Evolutionary conservation across 2,888 invertebrate species (phyloP), one percentile per base, ranked within the genome.

Genomic region (Netelia melanura): DNA sequence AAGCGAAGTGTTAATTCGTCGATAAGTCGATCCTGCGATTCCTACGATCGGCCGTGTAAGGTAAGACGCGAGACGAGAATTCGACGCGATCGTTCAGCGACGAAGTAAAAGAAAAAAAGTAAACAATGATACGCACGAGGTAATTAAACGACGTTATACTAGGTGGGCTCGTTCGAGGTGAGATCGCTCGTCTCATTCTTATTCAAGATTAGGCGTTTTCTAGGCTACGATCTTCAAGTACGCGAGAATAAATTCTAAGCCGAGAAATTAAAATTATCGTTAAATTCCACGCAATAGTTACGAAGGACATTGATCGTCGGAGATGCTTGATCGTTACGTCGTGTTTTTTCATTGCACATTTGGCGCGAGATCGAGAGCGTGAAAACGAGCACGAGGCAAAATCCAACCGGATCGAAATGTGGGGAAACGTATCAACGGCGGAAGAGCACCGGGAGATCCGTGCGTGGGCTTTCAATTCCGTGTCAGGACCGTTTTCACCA

Each of bases 201-300:
- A 83, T 81, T 85, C 81, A 23, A 79, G 23, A 64, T 71, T 65
- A 64, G 52, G 71, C 61, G 68, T 75, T 80, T 80, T 78, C 68
- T 58, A 75, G 75, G 52, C 65, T 52, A 67, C 30, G n/a, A 0
- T 30, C 17, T 23, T 48, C 54, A 21, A 64, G 14, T 23, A 76
- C 25, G 14, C 54, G 48, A n/a, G 62, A 75, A 11, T 48, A 48
- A 21, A 43, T 21, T 68, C 6, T 38, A 38, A 38, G 5, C 38
- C 38, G 8, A 38, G 38, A 38, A 38, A 38, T 5, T 38, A 0
- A 38, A 38, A 6, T 6, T 38, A 38, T 38, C 38, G 38, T 38
- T 38, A 38, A 38, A 38, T 38, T 38, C 38, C 38, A 38, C 38
- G 38, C 38, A 38, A 38, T 38, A 38, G 38, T 38, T 6, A 38